Conservation (phyloP, 2,113 vertebrate species). For the Nanger granti region DNA sequence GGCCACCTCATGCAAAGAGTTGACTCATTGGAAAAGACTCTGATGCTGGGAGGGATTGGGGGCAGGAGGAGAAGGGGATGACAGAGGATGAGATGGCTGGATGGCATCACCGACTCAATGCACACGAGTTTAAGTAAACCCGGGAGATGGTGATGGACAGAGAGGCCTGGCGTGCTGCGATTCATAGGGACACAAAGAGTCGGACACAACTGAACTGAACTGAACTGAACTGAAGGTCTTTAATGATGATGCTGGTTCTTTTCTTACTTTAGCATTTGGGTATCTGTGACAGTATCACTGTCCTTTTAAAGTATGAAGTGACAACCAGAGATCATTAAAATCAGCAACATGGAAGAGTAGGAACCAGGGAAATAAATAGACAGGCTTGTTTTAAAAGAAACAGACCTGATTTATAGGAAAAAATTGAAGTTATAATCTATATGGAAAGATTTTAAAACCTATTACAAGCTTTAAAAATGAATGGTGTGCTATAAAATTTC, state of each 20-base stretch:
- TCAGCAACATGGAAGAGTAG: not conserved
- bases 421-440: not conserved
- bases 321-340: not conserved
- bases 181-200: too few species aligned
- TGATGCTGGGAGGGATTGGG: too few species aligned
- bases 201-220: too few species aligned
- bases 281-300: not conserved
- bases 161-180: fast-evolving
- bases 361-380: not conserved
- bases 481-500: not conserved
- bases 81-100: too few species aligned
- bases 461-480: not conserved
- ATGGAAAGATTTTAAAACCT: not conserved
- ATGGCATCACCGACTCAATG: too few species aligned
- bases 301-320: not conserved
- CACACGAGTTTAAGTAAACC: too few species aligned
- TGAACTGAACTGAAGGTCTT: not conserved
- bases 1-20: too few species aligned
- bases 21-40: too few species aligned
- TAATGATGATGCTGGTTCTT: not conserved
- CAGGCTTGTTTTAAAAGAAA: not conserved
- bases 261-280: not conserved
- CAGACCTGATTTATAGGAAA: not conserved
- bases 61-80: too few species aligned
- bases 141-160: too few species aligned